These are phyloP conservation scores for Harmothoe impar DNA, from an alignment of 2,888 invertebrate genomes.

Conservation along the genomic window DNA sequence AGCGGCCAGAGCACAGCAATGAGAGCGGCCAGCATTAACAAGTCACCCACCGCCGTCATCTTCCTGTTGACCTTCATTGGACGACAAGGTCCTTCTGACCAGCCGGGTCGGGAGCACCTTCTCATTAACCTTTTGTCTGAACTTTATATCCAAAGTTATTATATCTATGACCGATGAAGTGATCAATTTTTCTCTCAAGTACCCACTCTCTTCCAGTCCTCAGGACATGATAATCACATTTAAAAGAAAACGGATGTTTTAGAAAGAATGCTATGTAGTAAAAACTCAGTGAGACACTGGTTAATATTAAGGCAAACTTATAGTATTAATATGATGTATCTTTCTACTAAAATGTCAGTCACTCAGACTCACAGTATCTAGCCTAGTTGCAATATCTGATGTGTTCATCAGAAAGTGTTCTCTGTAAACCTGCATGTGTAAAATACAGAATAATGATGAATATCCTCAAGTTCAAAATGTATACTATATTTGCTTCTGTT, in stretches of 20 bases:
- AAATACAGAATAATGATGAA: background rate
- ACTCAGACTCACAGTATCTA: background rate
- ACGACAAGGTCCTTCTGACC: background rate
- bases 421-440: constrained; percentile 6
- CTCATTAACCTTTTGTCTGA: background rate
- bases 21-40: background rate
- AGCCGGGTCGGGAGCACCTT: background rate
- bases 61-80: background rate
- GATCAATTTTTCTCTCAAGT: background rate
- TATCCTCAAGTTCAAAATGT: background rate
- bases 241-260: background rate
- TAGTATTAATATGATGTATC: constrained; percentile 56
- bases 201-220: constrained; percentile 46
- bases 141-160: background rate
- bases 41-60: background rate
- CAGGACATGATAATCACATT: constrained; percentile 15
- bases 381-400: constrained; percentile 53
- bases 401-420: constrained; percentile 45
- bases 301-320: background rate
- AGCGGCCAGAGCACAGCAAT: too few relatives aligned
- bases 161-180: background rate
- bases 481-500: constrained; percentile 21
- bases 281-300: background rate
- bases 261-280: background rate
- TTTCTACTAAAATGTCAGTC: constrained; percentile 22